A percentile compares a stretch with the other conserved stretches of the same genome.
Evolutionary conservation across 2,888 invertebrate species (phyloP).

Genomic region (Hecatera dysodea): DNA sequence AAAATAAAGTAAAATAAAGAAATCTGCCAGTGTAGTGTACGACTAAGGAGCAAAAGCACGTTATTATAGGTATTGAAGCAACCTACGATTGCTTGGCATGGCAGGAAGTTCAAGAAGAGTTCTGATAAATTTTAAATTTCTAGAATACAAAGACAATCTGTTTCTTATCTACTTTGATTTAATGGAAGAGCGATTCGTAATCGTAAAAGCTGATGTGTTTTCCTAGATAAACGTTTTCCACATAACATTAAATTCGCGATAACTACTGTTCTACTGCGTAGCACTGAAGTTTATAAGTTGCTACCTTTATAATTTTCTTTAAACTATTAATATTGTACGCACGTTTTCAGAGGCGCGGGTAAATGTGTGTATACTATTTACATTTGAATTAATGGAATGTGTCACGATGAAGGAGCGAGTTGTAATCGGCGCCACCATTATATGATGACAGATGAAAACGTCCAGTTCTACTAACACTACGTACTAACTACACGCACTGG

Average conservation of each 20-base stretch:
- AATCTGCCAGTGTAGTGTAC: too few species aligned
- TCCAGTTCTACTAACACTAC: not conserved
- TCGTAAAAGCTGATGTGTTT: conserved; percentile 33
- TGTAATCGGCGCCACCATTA: conserved; percentile 26
- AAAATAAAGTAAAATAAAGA: too few species aligned
- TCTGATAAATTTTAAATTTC: conserved; percentile 27
- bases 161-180: conserved; percentile 35
- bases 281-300: not conserved
- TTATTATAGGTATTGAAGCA: too few species aligned
- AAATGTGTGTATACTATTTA: conserved; percentile 22
- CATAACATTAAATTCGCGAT: conserved; percentile 12
- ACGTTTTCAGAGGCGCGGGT: conserved; percentile 42
- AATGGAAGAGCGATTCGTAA: conserved; percentile 24
- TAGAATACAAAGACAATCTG: conserved; percentile 24
- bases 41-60: too few species aligned
- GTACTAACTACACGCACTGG: not conserved
- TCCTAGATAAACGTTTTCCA: conserved; percentile 25
- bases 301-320: conserved; percentile 14
- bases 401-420: conserved; percentile 11
- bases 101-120: conserved; percentile 8
- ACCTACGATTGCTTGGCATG: not conserved
- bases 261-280: conserved; percentile 13
- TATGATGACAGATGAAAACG: not conserved
- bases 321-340: conserved; percentile 28
- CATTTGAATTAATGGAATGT: conserved; percentile 5